Evolutionary conservation across 2,888 invertebrate genomes (phyloP), one percentile per base, ranked within the genome.

Genomic region (Spodoptera picta): DNA sequence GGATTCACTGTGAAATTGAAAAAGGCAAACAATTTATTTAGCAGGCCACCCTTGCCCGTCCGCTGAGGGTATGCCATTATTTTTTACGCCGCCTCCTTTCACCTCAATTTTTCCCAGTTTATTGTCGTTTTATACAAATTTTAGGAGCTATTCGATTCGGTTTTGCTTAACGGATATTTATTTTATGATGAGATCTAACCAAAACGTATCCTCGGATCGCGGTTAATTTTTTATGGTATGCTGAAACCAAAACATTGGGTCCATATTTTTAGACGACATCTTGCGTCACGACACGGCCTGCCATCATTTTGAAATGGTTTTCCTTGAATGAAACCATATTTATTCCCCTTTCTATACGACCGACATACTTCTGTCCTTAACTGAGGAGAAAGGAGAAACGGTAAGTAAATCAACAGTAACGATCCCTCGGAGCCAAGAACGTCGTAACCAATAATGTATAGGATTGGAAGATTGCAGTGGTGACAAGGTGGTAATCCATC

Each of bases 1-100:
- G 73, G 73, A 73, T 64, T 69, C 76, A 50, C 58, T 75, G 63
- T 85, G 83, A 88, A 91, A 91, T 92, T 92, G 90, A 90, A 92
- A 91, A 90, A 89, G 87, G 86, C 89, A 86, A 90, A 90, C 90
- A 91, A 91, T 92, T 92, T 92, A 91, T 92, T 90, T 88, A 86
- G 87, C 83, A 83, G 83, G 81, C 86, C 85, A 81, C 89, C 90
- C 87, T 84, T 84, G 77, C 81, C 80, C 80, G 79, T 73, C 84
- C 81, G 75, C 80, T 80, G 80, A 83, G 88, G 90, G 90, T 81
- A 85, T 83, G 82, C 89, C 87, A 91, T 93, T 92, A 93, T 91
- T 92, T 93, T 93, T 93, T 92, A 92, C 87, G 87, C 75, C 69
- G 83, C 86, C 84, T 89, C 86, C 87, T 89, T 88, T 90, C 87